These are phyloP conservation scores for Athene cunicularia DNA, from an alignment of 2,113 vertebrate genomes.

Conservation along the genomic window DNA sequence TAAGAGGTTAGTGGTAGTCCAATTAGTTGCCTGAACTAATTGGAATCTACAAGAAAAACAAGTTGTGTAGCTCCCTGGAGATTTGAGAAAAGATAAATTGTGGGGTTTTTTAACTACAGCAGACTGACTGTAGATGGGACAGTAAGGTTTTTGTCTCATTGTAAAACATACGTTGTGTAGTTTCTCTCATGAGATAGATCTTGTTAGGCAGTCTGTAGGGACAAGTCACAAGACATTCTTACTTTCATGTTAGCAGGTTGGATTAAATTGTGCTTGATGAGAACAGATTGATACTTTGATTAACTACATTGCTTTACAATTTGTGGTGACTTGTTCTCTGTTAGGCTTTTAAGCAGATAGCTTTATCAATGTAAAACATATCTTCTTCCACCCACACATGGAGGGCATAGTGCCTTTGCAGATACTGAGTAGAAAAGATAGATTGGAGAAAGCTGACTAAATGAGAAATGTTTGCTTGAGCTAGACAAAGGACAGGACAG, in stretches of 20 bases:
- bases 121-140: background rate
- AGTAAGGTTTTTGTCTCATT: conserved; percentile 2
- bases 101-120: background rate
- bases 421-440: background rate
- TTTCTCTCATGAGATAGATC: background rate
- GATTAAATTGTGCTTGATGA: conserved; percentile 29
- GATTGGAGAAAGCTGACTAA: background rate
- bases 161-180: background rate
- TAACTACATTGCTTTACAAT: background rate
- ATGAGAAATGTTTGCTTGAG: background rate
- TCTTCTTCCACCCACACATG: background rate
- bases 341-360: conserved; percentile 24
- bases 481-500: background rate
- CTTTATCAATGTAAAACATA: background rate
- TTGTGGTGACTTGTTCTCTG: background rate
- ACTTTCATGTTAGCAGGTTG: background rate
- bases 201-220: background rate
- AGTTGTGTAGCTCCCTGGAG: background rate
- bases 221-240: background rate
- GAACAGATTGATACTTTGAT: conserved; percentile 48
- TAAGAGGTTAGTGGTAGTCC: background rate
- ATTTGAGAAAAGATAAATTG: background rate
- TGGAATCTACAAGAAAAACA: background rate
- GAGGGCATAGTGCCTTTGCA: background rate
- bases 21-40: background rate